Evolutionary conservation across 23 tunicate genomes (phyloP), one percentile per base, ranked within the genome.

Genomic region (Ascidia mentula): DNA sequence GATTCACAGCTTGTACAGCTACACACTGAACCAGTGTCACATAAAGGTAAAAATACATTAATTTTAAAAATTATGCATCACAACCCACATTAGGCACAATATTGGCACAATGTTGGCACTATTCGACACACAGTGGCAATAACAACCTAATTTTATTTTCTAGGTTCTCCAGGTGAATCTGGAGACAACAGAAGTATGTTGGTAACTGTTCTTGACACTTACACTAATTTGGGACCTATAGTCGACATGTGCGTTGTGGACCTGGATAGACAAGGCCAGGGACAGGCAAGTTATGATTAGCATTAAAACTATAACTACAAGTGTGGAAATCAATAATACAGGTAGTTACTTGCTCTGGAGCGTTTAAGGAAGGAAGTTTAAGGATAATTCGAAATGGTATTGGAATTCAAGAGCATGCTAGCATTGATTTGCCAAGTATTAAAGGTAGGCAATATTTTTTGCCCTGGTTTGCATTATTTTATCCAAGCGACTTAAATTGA

Each of bases 161-260:
- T 26, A 77, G 80, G 69, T 34, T 79, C 81, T 37, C 34, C 80
- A 4, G 81, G 76, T 34, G 28, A 72, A 4, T 37, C 30, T 15
- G 79, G 60, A 8, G 79, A 45, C 13, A 39, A 60, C 60, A 46
- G 45, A 77, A 45, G 60, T 7, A 45, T n/a, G 2, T 37, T 77
- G 0, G 33, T 77, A 32, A 79, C 40, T 32, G 86, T 86, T 22
- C 80, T 96, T 46, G 97, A 89, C 33, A 88, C 92, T 0, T 96
- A 91, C 87, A 85, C 89, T 59, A 96, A 96, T 83, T 76, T 96
- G 0, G 99, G 97, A 7, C 99, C 99, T 22, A 91, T 96, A 40
- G 92, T 87, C 30, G 99, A 96, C 73, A 96, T 96, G 99, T 87
- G 93, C 45, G 88, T 96, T 32, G 99, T 96, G 31, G 99, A 96